Conservation (phyloP, 2,888 invertebrate species). For the Xylocampa areola region DNA sequence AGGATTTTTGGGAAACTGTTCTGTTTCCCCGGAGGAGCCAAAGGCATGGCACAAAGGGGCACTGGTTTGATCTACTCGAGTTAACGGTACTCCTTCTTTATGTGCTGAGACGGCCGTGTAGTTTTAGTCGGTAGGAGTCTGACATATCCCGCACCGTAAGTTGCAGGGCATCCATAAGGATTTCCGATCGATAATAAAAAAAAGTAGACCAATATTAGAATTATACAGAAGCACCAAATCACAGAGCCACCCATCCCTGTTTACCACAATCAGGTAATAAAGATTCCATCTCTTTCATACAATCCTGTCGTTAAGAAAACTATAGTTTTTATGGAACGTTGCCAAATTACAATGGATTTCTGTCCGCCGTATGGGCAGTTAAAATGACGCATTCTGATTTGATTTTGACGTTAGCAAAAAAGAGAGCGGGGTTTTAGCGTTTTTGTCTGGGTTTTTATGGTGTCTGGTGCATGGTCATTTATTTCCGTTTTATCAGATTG, state of each 20-base stretch:
- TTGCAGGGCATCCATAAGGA: too few species aligned
- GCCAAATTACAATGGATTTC: slow-evolving; percentile 27
- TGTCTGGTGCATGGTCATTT: neutral
- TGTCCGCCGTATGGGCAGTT: slow-evolving; percentile 12
- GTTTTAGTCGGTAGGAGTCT: too few species aligned
- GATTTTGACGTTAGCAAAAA: slow-evolving; percentile 23
- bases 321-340: slow-evolving; percentile 22
- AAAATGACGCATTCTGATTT: slow-evolving; percentile 23
- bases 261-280: neutral
- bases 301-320: slow-evolving; percentile 16
- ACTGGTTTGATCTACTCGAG: too few species aligned
- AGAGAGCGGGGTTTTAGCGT: neutral
- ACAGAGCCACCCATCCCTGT: slow-evolving; percentile 1
- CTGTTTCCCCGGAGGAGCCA: too few species aligned
- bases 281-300: slow-evolving; percentile 3
- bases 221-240: too few species aligned
- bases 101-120: too few species aligned
- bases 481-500: neutral
- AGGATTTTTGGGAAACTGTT: too few species aligned
- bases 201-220: too few species aligned
- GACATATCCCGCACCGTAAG: too few species aligned
- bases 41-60: too few species aligned
- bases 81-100: too few species aligned
- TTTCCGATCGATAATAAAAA: too few species aligned
- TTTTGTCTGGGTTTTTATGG: slow-evolving; percentile 20